A percentile compares a stretch with the other conserved stretches of the same genome.
These are phyloP conservation scores for Poeciliopsis turneri DNA, from an alignment of 2,797 vertebrate species.

Conservation along the genomic window DNA sequence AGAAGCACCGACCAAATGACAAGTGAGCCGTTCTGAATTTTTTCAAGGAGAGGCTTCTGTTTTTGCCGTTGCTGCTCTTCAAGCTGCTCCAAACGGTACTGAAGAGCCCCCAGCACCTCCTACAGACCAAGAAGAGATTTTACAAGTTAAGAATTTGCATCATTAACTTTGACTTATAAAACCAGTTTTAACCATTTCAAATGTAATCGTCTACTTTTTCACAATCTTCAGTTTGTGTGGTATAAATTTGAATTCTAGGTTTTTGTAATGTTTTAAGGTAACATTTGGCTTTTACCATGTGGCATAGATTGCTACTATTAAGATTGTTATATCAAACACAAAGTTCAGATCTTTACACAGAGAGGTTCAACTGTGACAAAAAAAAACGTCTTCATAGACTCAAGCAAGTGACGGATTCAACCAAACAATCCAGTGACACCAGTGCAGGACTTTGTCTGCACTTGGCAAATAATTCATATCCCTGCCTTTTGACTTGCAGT, in stretches of 20 bases:
- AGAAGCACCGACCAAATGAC: slow-evolving; percentile 87
- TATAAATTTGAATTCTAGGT: not conserved
- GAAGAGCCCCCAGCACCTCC: slow-evolving; percentile 89
- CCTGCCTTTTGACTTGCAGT: not conserved
- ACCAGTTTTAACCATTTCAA: not conserved
- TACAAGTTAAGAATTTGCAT: not conserved
- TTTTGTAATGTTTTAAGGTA: not conserved
- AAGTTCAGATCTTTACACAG: not conserved
- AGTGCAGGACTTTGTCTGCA: not conserved
- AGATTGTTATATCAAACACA: not conserved
- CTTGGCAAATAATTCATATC: not conserved
- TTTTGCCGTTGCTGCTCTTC: slow-evolving; percentile 90
- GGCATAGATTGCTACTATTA: not conserved
- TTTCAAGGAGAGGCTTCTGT: slow-evolving; percentile 87
- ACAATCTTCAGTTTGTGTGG: not conserved
- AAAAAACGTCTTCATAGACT: not conserved
- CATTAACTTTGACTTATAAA: not conserved
- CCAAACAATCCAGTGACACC: not conserved
- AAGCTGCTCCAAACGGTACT: slow-evolving; percentile 90
- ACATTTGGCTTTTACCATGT: not conserved
- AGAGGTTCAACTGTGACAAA: not conserved
- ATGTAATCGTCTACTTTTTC: not conserved
- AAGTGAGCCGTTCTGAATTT: slow-evolving; percentile 88
- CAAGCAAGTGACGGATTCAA: not conserved
- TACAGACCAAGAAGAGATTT: slow-evolving; percentile 58